Evolutionary conservation across 2,888 invertebrate species (phyloP).

Genomic region (Drosophila tripunctata): DNA sequence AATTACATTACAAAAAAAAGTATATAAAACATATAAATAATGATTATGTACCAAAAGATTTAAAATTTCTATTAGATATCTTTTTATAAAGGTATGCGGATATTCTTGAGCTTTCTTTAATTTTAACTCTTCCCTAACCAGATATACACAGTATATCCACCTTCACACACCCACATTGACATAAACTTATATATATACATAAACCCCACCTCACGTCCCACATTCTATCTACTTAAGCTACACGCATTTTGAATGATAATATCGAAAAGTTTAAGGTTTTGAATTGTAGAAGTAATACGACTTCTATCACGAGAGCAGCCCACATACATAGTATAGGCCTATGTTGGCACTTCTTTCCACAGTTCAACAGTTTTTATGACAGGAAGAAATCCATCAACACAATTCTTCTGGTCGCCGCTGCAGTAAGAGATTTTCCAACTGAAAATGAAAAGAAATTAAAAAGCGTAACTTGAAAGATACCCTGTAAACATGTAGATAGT

Average conservation of each 20-base stretch:
- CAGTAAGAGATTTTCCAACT: slow-evolving; percentile 32
- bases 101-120: not conserved
- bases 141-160: slow-evolving; percentile 1
- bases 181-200: slow-evolving; percentile 1
- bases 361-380: slow-evolving; percentile 58
- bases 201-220: slow-evolving; percentile 22
- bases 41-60: too few species aligned
- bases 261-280: slow-evolving; percentile 26
- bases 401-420: slow-evolving; percentile 47
- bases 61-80: too few species aligned
- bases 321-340: slow-evolving; percentile 29
- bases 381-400: slow-evolving; percentile 78
- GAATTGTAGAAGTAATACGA: slow-evolving; percentile 27
- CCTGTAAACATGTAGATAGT: not conserved
- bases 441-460: not conserved
- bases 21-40: too few species aligned
- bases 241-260: slow-evolving; percentile 64
- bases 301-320: slow-evolving; percentile 58
- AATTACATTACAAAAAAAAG: too few species aligned
- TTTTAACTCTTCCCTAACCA: not conserved
- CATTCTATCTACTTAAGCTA: slow-evolving; percentile 1
- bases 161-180: slow-evolving; percentile 34
- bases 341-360: slow-evolving; percentile 49
- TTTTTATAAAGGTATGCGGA: too few species aligned
- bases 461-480: not conserved